Conservation (phyloP, 2,113 vertebrate genomes). For the Megaptera novaeangliae region DNA sequence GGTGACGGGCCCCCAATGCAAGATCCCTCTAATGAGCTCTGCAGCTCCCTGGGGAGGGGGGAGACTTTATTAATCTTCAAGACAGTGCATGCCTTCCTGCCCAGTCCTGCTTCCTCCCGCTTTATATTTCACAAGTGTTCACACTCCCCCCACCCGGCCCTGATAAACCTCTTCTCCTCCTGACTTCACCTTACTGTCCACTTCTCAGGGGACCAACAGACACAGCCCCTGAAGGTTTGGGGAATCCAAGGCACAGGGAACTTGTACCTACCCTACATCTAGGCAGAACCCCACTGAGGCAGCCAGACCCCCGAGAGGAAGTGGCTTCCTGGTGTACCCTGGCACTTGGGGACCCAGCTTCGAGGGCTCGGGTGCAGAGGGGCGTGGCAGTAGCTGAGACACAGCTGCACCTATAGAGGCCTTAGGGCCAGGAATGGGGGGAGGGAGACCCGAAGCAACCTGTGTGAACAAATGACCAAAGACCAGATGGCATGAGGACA, state of each 20-base stretch:
- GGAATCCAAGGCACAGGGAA: not conserved
- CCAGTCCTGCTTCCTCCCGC: not conserved
- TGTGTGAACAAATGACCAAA: not conserved
- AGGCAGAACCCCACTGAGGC: not conserved
- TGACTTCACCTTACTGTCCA: not conserved
- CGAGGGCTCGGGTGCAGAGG: not conserved
- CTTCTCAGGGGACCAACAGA: not conserved
- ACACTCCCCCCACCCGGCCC: not conserved
- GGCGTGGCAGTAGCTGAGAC: not conserved
- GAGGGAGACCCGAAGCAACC: not conserved
- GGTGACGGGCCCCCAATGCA: not conserved
- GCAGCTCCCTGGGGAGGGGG: not conserved
- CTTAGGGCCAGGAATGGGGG: not conserved
- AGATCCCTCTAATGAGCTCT: not conserved
- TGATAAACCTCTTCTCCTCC: not conserved
- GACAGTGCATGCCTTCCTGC: not conserved
- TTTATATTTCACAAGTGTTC: not conserved
- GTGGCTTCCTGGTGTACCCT: not conserved
- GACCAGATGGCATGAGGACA: not conserved
- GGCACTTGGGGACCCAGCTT: not conserved
- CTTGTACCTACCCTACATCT: not conserved
- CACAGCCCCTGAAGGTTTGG: not conserved
- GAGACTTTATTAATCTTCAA: not conserved
- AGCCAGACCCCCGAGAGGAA: not conserved
- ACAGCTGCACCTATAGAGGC: not conserved